These are phyloP conservation scores for Drosophila rhopaloa DNA, from an alignment of 1,140 invertebrate species.

Conservation along the genomic window DNA sequence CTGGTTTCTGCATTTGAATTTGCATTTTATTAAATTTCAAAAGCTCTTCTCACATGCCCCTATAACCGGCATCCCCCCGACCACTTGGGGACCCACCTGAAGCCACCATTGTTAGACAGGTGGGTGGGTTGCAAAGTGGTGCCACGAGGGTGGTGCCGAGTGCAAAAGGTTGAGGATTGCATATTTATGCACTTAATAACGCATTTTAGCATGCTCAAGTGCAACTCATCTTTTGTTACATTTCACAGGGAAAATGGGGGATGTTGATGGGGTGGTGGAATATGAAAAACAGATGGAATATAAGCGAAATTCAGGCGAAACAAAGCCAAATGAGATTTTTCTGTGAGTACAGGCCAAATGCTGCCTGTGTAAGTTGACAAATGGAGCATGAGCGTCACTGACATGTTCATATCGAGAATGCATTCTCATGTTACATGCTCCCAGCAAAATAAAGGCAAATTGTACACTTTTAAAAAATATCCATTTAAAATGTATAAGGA, in stretches of 20 bases:
- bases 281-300: slow-evolving; percentile 11
- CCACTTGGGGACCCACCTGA: slow-evolving; percentile 58
- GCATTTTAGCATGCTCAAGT: slow-evolving; percentile 82
- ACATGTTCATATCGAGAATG: slow-evolving; percentile 42
- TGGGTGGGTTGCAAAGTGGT: slow-evolving; percentile 14
- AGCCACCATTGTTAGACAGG: slow-evolving; percentile 55
- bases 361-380: slow-evolving; percentile 58
- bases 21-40: slow-evolving; percentile 83
- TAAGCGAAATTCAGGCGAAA: slow-evolving; percentile 10
- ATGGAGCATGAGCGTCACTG: slow-evolving; percentile 73
- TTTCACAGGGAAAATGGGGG: slow-evolving; percentile 3
- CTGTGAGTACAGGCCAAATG: slow-evolving; percentile 47
- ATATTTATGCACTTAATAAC: slow-evolving; percentile 84
- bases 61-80: not conserved
- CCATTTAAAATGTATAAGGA: not conserved
- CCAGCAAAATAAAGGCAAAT: not conserved
- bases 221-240: slow-evolving; percentile 81
- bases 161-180: slow-evolving; percentile 63
- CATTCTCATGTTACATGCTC: slow-evolving; percentile 18
- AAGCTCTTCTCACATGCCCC: slow-evolving; percentile 62
- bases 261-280: not conserved
- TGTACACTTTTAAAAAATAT: not conserved
- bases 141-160: slow-evolving; percentile 11
- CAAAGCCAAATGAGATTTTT: slow-evolving; percentile 24
- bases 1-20: slow-evolving; percentile 68